Percentiles rank a stretch among this genome's conserved stretches.
phyloP scores from a whole-genome alignment of 2,888 invertebrate species.

The Leptopilina myrica region DNA sequence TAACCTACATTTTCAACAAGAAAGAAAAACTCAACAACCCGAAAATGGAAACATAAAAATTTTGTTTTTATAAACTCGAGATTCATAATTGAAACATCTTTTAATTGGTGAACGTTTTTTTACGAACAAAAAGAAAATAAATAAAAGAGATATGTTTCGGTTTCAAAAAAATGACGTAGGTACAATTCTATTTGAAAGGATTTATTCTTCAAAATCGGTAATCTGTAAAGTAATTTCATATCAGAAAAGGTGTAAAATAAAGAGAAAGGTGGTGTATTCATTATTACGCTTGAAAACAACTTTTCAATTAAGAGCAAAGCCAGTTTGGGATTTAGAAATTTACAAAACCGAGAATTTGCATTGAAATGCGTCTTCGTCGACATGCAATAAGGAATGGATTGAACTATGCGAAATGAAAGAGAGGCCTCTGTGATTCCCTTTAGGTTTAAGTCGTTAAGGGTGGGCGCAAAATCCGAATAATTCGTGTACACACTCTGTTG shows the following conservation, averaged over 20 bases:
- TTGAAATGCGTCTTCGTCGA: not conserved
- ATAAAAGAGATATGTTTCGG: too few species aligned
- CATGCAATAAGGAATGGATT: not conserved
- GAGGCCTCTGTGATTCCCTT: not conserved
- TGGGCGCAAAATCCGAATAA: conserved; percentile 29
- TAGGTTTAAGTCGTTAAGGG: conserved; percentile 4
- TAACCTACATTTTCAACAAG: conserved; percentile 2
- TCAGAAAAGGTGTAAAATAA: not conserved
- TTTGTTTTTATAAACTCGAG: not conserved
- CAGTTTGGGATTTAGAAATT: not conserved
- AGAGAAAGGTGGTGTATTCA: not conserved
- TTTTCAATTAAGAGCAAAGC: not conserved
- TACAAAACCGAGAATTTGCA: conserved; percentile 2
- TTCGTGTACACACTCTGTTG: not conserved
- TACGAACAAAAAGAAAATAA: not conserved
- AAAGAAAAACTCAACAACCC: not conserved
- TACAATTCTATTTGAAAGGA: not conserved
- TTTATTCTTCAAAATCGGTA: not conserved
- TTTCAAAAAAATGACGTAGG: too few species aligned
- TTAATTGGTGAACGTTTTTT: not conserved
- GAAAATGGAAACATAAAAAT: not conserved
- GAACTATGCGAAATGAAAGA: conserved; percentile 15
- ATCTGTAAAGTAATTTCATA: too few species aligned
- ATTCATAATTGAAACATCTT: not conserved
- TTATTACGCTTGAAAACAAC: not conserved